These are phyloP conservation scores for Enteromius mattozi DNA, from an alignment of 2,797 vertebrate genomes.

Conservation along the genomic window DNA sequence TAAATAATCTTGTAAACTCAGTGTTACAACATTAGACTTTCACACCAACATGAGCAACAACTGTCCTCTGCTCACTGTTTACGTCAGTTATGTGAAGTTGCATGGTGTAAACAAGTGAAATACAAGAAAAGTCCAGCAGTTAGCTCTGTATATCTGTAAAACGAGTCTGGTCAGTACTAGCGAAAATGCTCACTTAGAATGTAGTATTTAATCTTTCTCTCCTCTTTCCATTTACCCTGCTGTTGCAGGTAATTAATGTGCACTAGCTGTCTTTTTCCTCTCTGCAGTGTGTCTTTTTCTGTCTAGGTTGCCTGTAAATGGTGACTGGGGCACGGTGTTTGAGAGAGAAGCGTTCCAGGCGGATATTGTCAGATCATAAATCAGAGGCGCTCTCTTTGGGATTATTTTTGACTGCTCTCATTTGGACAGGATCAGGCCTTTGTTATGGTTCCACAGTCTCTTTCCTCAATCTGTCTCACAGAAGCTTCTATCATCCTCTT, in stretches of 20 bases:
- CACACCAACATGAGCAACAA: background rate
- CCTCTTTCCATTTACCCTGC: slow-evolving; percentile 9
- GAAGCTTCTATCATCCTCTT: slow-evolving; percentile 54
- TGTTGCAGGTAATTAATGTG: slow-evolving; percentile 39
- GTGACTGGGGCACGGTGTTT: slow-evolving; percentile 28
- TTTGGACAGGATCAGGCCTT: slow-evolving; percentile 55
- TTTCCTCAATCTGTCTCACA: slow-evolving; percentile 49
- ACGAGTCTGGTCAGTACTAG: slow-evolving; percentile 19
- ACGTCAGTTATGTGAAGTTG: background rate
- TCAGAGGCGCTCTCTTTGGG: slow-evolving; percentile 47
- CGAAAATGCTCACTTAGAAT: background rate
- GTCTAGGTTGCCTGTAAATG: slow-evolving; percentile 33
- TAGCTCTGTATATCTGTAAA: background rate
- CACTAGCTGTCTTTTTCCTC: slow-evolving; percentile 40
- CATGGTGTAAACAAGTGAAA: background rate
- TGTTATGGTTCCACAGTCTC: slow-evolving; percentile 52
- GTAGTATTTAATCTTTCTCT: slow-evolving; percentile 20
- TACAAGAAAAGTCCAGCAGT: slow-evolving; percentile 1
- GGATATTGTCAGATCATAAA: slow-evolving; percentile 55
- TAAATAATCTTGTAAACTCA: background rate
- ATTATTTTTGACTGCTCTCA: slow-evolving; percentile 52
- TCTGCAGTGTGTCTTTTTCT: slow-evolving; percentile 26
- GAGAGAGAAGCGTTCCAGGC: slow-evolving; percentile 23
- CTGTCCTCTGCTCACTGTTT: background rate
- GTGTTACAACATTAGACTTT: background rate